These are phyloP conservation scores for Poecilobothrus nobilitatus DNA, from an alignment of 2,888 invertebrate genomes.

Conservation along the genomic window DNA sequence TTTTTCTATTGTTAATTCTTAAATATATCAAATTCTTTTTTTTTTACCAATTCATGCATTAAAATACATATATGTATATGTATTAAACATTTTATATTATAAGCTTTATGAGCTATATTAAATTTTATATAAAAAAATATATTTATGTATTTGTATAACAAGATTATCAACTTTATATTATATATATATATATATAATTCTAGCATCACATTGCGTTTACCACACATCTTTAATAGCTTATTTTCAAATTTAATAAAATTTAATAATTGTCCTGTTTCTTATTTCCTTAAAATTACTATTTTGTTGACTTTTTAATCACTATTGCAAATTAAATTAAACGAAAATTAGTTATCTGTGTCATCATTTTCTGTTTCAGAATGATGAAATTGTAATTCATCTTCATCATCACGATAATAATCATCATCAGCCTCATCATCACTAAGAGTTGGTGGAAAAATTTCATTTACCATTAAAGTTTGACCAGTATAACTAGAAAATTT, in stretches of 20 bases:
- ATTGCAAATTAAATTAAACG: too few species aligned
- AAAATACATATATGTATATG: too few species aligned
- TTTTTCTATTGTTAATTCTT: too few species aligned
- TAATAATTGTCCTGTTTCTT: neutral
- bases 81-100: too few species aligned
- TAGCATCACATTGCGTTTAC: neutral
- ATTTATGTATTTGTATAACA: too few species aligned
- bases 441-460: conserved; percentile 69
- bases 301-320: neutral
- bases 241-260: neutral
- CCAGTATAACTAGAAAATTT: conserved; percentile 76
- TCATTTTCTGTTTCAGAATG: conserved; percentile 25
- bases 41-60: too few species aligned
- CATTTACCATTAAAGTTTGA: conserved; percentile 87
- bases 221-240: neutral
- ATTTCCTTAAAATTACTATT: neutral
- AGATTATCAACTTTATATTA: too few species aligned
- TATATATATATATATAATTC: neutral
- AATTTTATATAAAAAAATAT: too few species aligned
- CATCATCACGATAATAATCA: conserved; percentile 23
- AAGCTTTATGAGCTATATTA: too few species aligned
- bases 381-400: conserved; percentile 39
- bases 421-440: conserved; percentile 29
- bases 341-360: neutral
- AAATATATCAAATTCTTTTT: too few species aligned